Evolutionary conservation across 2,113 vertebrate genomes (phyloP).

Genomic region (Steatornis caripensis): DNA sequence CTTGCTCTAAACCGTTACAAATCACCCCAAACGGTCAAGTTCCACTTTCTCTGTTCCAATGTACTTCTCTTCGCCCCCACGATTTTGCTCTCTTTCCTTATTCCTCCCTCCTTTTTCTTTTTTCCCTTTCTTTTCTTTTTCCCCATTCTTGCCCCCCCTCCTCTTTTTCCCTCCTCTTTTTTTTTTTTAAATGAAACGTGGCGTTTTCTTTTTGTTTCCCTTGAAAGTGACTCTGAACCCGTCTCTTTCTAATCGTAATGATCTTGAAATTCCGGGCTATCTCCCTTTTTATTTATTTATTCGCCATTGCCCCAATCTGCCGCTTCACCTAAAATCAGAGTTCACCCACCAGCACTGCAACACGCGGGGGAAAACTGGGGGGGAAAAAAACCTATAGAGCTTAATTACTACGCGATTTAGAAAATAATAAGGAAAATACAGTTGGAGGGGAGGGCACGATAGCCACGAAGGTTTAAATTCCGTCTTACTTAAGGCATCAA

Average conservation of each 20-base stretch:
- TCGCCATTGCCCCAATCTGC: not conserved
- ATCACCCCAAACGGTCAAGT: conserved; percentile 49
- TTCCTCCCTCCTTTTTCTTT: fast-evolving
- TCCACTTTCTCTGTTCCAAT: not conserved
- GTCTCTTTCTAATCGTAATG: conserved; percentile 31
- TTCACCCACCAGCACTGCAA: not conserved
- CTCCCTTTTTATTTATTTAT: not conserved
- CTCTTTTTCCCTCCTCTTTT: fast-evolving
- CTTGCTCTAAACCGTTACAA: not conserved
- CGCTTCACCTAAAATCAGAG: not conserved
- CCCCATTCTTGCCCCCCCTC: fast-evolving
- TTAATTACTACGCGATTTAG: not conserved
- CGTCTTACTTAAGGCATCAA: not conserved
- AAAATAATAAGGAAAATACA: not conserved
- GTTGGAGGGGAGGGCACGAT: not conserved
- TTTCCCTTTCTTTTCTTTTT: not conserved
- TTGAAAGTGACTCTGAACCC: conserved; percentile 69
- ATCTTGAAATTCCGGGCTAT: conserved; percentile 54
- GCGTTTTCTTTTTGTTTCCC: conserved; percentile 44
- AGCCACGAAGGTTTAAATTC: not conserved
- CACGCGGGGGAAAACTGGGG: not conserved
- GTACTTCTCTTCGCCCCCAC: not conserved
- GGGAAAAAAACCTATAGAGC: not conserved
- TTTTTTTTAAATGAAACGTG: not conserved
- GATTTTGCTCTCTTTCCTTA: not conserved